A percentile compares a stretch with the other conserved stretches of the same genome.
These are phyloP conservation scores for Origma solitaria DNA, from an alignment of 2,113 vertebrate genomes.

Conservation along the genomic window DNA sequence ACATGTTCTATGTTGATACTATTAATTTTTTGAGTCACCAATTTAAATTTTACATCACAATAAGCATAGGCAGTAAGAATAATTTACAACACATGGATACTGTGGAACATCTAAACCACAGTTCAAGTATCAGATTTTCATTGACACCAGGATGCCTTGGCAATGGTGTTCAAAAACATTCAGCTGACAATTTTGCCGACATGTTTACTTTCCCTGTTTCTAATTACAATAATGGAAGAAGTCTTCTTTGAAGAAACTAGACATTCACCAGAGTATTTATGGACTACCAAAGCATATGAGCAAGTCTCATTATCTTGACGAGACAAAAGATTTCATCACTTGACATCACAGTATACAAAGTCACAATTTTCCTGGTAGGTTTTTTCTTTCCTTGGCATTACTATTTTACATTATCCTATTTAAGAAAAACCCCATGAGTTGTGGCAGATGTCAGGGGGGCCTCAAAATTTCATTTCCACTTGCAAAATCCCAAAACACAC, in stretches of 20 bases:
- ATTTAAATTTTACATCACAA: conserved; percentile 21
- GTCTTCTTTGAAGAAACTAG: background rate
- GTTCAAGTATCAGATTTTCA: background rate
- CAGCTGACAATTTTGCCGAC: background rate
- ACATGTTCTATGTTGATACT: background rate
- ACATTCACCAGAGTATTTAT: background rate
- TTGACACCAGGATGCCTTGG: background rate
- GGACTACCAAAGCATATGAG: background rate
- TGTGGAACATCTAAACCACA: background rate
- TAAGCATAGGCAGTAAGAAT: conserved; percentile 11
- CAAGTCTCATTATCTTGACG: background rate
- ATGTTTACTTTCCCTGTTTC: background rate
- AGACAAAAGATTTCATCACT: background rate
- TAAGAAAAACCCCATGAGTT: background rate
- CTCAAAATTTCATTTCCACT: background rate
- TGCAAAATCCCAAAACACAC: background rate
- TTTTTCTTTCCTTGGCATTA: accelerated
- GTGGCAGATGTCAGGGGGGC: background rate
- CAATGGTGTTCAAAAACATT: background rate
- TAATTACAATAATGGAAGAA: background rate
- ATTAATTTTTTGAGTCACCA: conserved; percentile 40
- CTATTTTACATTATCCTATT: background rate
- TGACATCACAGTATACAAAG: background rate
- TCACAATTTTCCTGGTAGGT: background rate
- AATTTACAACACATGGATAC: background rate